Evolutionary conservation across 1,140 invertebrate genomes (phyloP).

Genomic region (Zaprionus tsacasi): DNA sequence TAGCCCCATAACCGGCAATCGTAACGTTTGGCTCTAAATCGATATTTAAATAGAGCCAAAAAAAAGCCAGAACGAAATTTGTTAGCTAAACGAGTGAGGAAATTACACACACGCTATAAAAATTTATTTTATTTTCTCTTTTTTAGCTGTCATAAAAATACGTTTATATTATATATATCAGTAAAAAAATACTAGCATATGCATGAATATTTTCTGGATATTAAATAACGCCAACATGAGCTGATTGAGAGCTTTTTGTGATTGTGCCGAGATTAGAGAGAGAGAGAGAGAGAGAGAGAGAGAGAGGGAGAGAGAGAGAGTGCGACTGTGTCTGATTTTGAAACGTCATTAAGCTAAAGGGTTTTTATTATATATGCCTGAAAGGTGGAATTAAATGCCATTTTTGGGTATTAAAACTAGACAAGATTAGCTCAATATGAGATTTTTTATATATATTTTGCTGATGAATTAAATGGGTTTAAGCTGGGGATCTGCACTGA

Average conservation of each 20-base stretch:
- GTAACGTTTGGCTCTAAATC: slow-evolving; percentile 34
- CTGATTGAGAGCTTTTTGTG: slow-evolving; percentile 1
- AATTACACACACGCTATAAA: slow-evolving; percentile 17
- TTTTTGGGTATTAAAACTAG: neutral
- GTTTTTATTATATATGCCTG: neutral
- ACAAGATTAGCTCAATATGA: neutral
- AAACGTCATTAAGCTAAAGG: slow-evolving; percentile 3
- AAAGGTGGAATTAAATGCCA: neutral
- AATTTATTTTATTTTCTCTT: slow-evolving; percentile 7
- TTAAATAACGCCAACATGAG: neutral
- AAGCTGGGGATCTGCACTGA: neutral
- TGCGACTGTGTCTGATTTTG: neutral
- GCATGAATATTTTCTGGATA: neutral
- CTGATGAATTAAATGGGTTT: neutral
- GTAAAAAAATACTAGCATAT: neutral
- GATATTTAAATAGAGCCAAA: slow-evolving; percentile 47
- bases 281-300: neutral
- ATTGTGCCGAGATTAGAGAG: slow-evolving; percentile 1
- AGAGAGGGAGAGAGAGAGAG: neutral
- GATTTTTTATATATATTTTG: too few species aligned
- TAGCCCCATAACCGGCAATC: slow-evolving; percentile 14
- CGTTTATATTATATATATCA: neutral
- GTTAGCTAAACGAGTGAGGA: slow-evolving; percentile 21
- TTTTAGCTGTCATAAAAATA: slow-evolving; percentile 7
- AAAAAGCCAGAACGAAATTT: slow-evolving; percentile 6